These are phyloP conservation scores for Spialia ferax DNA, from an alignment of 2,888 invertebrate genomes.

Conservation along the genomic window DNA sequence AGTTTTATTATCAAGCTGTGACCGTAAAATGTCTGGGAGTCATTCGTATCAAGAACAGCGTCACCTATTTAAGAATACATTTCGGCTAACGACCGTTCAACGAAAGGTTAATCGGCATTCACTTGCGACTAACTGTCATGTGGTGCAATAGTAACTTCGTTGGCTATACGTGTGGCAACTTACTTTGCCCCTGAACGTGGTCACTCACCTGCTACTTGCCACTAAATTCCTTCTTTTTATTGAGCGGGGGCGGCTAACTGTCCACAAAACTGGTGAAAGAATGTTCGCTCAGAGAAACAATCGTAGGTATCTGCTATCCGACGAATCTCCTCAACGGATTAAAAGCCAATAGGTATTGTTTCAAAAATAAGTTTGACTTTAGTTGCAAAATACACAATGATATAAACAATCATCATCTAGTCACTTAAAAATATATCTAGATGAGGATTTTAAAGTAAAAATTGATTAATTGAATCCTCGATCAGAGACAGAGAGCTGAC, in stretches of 20 bases:
- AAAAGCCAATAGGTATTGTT: constrained; percentile 26
- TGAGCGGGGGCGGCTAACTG: constrained; percentile 72
- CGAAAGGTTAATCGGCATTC: constrained; percentile 78
- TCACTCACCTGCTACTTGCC: constrained; percentile 70
- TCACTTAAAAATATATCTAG: background rate
- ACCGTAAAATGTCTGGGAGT: constrained; percentile 68
- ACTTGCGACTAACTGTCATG: constrained; percentile 75
- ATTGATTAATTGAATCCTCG: background rate
- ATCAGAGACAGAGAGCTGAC: too few relatives aligned
- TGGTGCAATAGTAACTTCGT: constrained; percentile 64
- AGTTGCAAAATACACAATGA: background rate
- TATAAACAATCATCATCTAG: background rate
- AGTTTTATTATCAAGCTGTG: constrained; percentile 65
- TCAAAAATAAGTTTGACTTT: constrained; percentile 24
- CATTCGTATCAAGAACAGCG: constrained; percentile 65
- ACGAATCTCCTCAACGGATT: constrained; percentile 31
- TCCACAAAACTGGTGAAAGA: constrained; percentile 71
- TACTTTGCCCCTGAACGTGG: constrained; percentile 74
- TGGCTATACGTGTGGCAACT: constrained; percentile 57
- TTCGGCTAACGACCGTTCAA: constrained; percentile 68
- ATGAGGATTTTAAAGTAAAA: background rate
- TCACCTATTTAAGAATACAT: constrained; percentile 67
- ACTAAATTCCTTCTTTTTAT: constrained; percentile 74
- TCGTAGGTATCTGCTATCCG: constrained; percentile 62
- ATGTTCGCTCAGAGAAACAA: constrained; percentile 59